phyloP scores from a whole-genome alignment of 2,797 vertebrate species.

The Acipenser oxyrinchus region DNA sequence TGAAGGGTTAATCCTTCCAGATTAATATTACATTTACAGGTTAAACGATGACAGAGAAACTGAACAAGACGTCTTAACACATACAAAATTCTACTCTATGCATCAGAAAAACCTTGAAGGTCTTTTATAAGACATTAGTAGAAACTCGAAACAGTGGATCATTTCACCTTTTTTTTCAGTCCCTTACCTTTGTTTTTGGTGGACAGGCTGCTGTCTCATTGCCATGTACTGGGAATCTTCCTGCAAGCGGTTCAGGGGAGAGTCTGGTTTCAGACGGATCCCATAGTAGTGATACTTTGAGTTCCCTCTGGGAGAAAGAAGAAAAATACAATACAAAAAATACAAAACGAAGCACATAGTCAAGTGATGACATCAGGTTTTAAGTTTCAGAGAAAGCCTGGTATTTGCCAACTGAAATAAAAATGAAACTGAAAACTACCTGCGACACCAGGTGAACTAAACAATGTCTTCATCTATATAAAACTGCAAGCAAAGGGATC shows the following conservation, averaged over 20 bases:
- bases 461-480: background rate
- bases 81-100: no score
- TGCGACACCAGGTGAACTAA: background rate
- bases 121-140: no score
- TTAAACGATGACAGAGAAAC: no score
- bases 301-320: constrained; percentile 73
- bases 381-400: background rate
- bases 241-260: constrained; percentile 85
- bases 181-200: constrained; percentile 91
- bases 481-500: background rate
- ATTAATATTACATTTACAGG: no score
- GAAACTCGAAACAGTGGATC: no score
- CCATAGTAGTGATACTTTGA: constrained; percentile 98
- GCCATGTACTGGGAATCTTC: constrained; percentile 96
- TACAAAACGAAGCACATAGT: background rate
- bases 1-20: no score
- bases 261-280: constrained; percentile 94
- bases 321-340: constrained; percentile 12
- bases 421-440: background rate
- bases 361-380: background rate
- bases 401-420: background rate
- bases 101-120: no score
- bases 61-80: no score
- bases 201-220: constrained; percentile 91
- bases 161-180: background rate